A percentile compares a stretch with the other conserved stretches of the same genome.
phyloP scores from a whole-genome alignment of 37 sponge, comb jelly and placozoan genomes.

The Tethya wilhelma region DNA sequence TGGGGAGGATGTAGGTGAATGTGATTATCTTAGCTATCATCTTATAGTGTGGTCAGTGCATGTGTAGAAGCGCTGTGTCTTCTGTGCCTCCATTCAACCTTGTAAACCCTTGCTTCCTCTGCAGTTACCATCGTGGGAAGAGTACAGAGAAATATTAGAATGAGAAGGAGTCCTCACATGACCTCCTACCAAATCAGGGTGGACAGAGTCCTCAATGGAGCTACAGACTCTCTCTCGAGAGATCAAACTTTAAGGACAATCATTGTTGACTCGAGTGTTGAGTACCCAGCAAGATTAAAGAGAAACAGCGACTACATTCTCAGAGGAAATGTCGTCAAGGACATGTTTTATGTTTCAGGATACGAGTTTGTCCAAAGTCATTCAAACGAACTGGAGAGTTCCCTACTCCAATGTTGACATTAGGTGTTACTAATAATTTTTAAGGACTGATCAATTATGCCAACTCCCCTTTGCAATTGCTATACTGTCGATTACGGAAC shows the following conservation, averaged over 20 bases:
- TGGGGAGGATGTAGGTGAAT: not conserved
- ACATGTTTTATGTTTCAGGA: not conserved
- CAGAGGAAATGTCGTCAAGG: conserved; percentile 19
- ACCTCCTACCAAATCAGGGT: not conserved
- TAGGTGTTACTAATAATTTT: not conserved
- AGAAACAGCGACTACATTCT: conserved; percentile 23
- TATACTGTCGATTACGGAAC: not conserved
- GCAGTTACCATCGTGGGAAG: conserved; percentile 32
- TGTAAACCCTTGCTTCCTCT: not conserved
- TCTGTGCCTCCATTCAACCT: not conserved
- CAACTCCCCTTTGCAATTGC: not conserved
- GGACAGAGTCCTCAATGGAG: not conserved
- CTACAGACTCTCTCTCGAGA: no score
- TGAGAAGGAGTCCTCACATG: not conserved
- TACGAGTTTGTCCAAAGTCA: not conserved
- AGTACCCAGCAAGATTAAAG: no score
- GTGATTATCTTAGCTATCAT: not conserved
- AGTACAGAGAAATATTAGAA: not conserved
- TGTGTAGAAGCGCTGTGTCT: not conserved
- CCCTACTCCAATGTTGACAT: conserved; percentile 5
- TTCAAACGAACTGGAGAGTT: conserved; percentile 9
- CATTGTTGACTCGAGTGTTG: not conserved
- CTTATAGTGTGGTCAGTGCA: not conserved
- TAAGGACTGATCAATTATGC: not conserved
- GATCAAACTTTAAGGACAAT: not conserved